These are phyloP conservation scores for Drosophila neotestacea DNA, from an alignment of 2,888 invertebrate genomes.

Conservation along the genomic window DNA sequence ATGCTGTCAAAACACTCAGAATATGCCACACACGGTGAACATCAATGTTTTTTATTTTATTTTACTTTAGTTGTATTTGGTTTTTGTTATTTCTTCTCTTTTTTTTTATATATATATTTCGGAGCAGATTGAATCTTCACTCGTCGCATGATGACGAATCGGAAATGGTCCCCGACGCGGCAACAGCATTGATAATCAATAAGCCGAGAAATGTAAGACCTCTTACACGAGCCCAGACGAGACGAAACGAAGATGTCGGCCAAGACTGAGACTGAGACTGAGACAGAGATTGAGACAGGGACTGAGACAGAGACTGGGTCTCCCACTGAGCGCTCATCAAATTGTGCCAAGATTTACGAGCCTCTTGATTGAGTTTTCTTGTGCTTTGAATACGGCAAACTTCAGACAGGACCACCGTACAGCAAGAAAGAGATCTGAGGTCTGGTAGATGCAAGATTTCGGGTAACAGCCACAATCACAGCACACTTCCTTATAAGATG, in stretches of 20 bases:
- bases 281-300: constrained; percentile 5
- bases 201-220: constrained; percentile 72
- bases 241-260: neutral
- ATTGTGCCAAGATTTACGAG: constrained; percentile 80
- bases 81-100: neutral
- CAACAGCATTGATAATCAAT: constrained; percentile 73
- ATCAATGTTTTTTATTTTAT: constrained; percentile 32
- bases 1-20: constrained; percentile 74
- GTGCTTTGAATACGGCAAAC: constrained; percentile 81
- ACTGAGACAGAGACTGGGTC: constrained; percentile 40
- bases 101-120: constrained; percentile 29
- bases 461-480: constrained; percentile 21
- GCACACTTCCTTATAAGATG: constrained; percentile 42
- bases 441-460: constrained; percentile 37
- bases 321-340: constrained; percentile 79
- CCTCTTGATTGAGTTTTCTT: constrained; percentile 80
- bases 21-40: constrained; percentile 71
- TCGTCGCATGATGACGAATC: constrained; percentile 76
- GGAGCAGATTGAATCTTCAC: constrained; percentile 67
- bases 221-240: constrained; percentile 52
- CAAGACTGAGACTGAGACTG: neutral
- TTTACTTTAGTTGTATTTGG: constrained; percentile 32
- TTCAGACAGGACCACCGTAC: constrained; percentile 77
- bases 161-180: constrained; percentile 71
- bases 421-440: constrained; percentile 24